Conservation (phyloP, 2,797 vertebrate genomes). For the Hemitrygon akajei region DNA sequence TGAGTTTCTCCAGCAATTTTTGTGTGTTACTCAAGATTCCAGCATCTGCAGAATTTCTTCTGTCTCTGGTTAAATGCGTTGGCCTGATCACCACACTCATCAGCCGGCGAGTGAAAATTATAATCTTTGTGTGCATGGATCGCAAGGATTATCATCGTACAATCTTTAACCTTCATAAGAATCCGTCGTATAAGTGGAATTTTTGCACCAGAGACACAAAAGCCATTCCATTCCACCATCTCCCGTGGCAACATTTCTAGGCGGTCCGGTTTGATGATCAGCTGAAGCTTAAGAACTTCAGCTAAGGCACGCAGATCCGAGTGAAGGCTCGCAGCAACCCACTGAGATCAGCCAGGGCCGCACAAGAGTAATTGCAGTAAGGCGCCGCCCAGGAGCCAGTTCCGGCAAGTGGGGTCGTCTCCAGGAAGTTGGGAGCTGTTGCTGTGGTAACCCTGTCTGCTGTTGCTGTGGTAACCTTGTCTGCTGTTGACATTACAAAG, state of each 20-base stretch:
- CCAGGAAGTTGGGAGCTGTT: not conserved
- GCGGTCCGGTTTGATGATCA: not conserved
- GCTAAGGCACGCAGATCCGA: too few relatives aligned
- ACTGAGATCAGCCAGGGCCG: not conserved
- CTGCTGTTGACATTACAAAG: not conserved
- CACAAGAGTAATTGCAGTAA: not conserved
- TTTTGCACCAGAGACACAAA: not conserved
- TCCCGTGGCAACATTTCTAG: not conserved
- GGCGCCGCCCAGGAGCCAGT: not conserved
- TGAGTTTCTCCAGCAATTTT: too few relatives aligned
- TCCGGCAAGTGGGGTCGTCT: not conserved
- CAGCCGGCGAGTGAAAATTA: not conserved
- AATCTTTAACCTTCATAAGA: not conserved
- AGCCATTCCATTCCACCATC: not conserved
- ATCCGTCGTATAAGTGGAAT: not conserved
- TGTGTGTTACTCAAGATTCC: too few relatives aligned
- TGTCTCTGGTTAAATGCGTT: not conserved
- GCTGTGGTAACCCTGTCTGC: not conserved
- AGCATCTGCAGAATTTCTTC: too few relatives aligned
- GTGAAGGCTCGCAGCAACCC: not conserved
- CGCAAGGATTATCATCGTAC: not conserved
- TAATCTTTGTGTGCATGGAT: not conserved
- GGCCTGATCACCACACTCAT: not conserved
- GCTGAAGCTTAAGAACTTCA: not conserved
- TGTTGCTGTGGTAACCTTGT: not conserved